phyloP scores from a whole-genome alignment of 2,888 invertebrate genomes.

The Plutella xylostella region DNA sequence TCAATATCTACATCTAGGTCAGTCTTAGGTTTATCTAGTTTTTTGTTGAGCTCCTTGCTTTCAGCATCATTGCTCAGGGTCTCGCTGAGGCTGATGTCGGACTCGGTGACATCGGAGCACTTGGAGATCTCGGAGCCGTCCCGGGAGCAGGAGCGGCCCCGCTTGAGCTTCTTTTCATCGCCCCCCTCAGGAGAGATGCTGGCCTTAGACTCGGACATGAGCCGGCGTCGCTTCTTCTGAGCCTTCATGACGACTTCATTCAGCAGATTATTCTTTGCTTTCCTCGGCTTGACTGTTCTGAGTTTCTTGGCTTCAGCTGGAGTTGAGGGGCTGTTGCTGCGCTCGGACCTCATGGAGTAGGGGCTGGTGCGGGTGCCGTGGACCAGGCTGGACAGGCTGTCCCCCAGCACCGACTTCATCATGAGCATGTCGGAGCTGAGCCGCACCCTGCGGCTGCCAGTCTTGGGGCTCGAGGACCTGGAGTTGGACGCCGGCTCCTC shows the following conservation, averaged over 20 bases:
- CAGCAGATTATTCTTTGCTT: constrained; percentile 66
- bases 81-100: constrained; percentile 73
- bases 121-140: constrained; percentile 73
- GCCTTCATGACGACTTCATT: constrained; percentile 71
- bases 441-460: constrained; percentile 49
- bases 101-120: constrained; percentile 71
- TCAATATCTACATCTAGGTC: constrained; percentile 68
- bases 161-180: constrained; percentile 57
- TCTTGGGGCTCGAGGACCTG: constrained; percentile 59
- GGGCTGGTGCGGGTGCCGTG: constrained; percentile 64
- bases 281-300: constrained; percentile 75
- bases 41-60: constrained; percentile 60
- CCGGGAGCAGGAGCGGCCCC: constrained; percentile 59
- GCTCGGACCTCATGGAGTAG: constrained; percentile 72
- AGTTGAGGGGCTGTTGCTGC: constrained; percentile 61
- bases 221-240: constrained; percentile 62
- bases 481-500: constrained; percentile 53
- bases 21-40: constrained; percentile 67
- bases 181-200: constrained; percentile 40
- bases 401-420: constrained; percentile 58
- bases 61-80: constrained; percentile 48
- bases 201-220: constrained; percentile 67
- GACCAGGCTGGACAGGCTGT: constrained; percentile 45
- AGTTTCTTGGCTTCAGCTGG: constrained; percentile 66
- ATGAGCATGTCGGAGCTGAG: constrained; percentile 58